Base-by-base conservation (phyloP, 2,888 invertebrate species). In the Caenorhabditis sp. region DNA sequence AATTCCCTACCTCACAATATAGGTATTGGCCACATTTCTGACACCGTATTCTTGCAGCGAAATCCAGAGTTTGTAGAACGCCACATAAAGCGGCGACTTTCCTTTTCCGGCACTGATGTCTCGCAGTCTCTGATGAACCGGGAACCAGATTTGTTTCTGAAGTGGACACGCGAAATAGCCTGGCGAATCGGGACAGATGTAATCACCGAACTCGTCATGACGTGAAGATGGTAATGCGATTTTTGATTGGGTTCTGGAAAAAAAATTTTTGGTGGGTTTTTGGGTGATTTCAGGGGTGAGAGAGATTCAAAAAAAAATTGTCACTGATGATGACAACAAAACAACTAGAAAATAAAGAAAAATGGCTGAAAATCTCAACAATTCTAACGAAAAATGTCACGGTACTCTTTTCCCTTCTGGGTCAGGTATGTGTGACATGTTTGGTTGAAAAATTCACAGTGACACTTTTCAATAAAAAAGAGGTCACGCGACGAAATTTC, bases 111-210 rank as follows among this genome's bases (percentile, higher is more conserved):
- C n/a, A 36, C 66, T 63, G n/a, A 43, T 31, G 0, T 65, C 55
- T n/a, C 69, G 69, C 3, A 74, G 21, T 23, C 78, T 71, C 19
- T 69, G 59, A 10, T 73, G 78, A 17, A 76, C 51, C 10, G 53
- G 8, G 37, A 76, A 79, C 79, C 79, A 81, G 10, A 74, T 26
- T 59, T 72, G 69, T n/a, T 63, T 51, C 23, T 71, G 71, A n/a
- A 92, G 91, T 4, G 91, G 91, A 87, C 93, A 93, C 53, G 92
- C 91, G 88, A 93, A 93, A 87, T 91, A 91, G 2, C 93, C 93
- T 0, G 92, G 91, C 53, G 89, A 17, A 43, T 43, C 17, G 3
- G 43, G 43, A 17, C 3, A 43, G 3, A 14, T 5, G 3, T 12
- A 27, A 27, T 19, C 26, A 58, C 19, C n/a, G 17, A 12, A 43